Evolutionary conservation across 1,140 invertebrate genomes (phyloP), one percentile per base, ranked within the genome.

Genomic region (Berghia stephanieae): DNA sequence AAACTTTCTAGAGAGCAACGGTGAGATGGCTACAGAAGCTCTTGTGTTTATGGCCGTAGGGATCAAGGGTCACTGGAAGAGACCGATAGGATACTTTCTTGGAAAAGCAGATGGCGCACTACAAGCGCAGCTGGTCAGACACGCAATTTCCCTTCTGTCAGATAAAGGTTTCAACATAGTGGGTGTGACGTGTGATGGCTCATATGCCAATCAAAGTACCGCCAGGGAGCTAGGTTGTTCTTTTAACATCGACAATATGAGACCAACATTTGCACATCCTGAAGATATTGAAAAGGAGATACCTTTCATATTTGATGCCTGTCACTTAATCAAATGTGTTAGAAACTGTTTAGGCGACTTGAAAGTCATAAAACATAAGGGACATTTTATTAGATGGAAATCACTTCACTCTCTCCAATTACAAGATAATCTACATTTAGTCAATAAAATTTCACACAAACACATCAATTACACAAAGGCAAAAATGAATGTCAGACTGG

Each of bases 71-170:
- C 38, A 36, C 42, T 71, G 24, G 24, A 71, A 71, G 27, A n/a
- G 4, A n/a, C 69, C 69, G 13, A 21, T 71, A n/a, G 69, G 34
- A n/a, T 71, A 71, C 42, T 71, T 71, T 71, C n/a, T 71, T 18
- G 46, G 13, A 5, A 43, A 71, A 18, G 21, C 24, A 44, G 36
- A 42, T n/a, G 36, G 40, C 13, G 24, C 13, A n/a, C 36, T 44
- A 46, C 69, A 71, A 43, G 42, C 36, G n/a, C 34, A 71, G 34
- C 21, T 71, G 24, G 18, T 71, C 13, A 71, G 46, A 27, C 24
- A 71, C 21, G 36, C n/a, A 4, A 46, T 71, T 21, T 4, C 42
- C 24, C 24, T 71, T n/a, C 24, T 71, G n/a, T 24, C 40, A 5
- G 69, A 71, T 13, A 4, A 10, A 6, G 69, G 69, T 44, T 44